Evolutionary conservation across 2,113 vertebrate genomes (phyloP), one percentile per base, ranked within the genome.

Genomic region (Microcebus jonahi): DNA sequence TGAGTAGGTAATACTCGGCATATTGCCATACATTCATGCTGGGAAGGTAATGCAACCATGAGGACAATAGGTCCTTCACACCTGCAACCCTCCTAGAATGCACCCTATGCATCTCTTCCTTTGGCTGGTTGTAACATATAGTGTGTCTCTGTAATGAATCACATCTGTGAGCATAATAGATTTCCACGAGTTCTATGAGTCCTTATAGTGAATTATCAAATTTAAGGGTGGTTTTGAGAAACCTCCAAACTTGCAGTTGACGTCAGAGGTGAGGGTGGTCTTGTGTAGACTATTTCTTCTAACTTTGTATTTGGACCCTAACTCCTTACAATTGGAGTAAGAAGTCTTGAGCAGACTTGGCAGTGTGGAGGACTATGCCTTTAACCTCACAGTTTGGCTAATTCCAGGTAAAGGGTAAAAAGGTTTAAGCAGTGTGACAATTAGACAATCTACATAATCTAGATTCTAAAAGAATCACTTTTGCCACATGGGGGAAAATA

Each of bases 321-420:
- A 88, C n/a, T 68, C 50, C 59, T 88, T 80, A 85, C 2, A 88
- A 25, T 15, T 88, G 53, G 89, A 42, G 31, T 70, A 73, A 90
- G 39, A 94, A 89, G 34, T 65, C 63, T 88, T 68, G 6, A 21
- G 36, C 34, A 77, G 53, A 92, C 7, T 31, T 81, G 31, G n/a
- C 29, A 23, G 55, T 84, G 45, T 88, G 17, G 7, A 80, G 17
- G 34, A 63, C 42, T 94, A 11, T 91, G 77, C 50, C 87, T 82
- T 70, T 81, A 80, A 84, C 42, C 25, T 81, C 21, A 3, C 13
- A 76, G 15, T 93, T 31, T 89, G 29, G 61, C 76, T 91, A 91
- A 88, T 5, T 61, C 25, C 55, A 48, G 42, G 39, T 86, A 89
- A 96, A 76, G 42, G 67, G 39, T 90, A 95, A 84, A 93, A 76